Percentiles rank a stretch among this genome's conserved stretches.
Evolutionary conservation across 2,888 invertebrate species (phyloP).

Genomic region (Icerya purchasi): DNA sequence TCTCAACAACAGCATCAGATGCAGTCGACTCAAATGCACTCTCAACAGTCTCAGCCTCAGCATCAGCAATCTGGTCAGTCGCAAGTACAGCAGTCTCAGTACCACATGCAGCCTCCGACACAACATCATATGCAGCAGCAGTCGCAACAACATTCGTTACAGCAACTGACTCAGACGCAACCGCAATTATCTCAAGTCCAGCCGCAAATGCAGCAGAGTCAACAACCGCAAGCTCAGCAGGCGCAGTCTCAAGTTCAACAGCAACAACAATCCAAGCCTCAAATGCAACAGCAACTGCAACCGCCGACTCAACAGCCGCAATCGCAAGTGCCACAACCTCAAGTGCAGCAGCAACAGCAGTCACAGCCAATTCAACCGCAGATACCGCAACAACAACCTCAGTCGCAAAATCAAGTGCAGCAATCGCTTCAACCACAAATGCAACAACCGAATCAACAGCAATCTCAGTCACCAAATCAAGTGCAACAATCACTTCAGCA

Average conservation of each 20-base stretch:
- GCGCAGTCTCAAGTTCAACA: constrained; percentile 13
- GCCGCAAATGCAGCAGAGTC: constrained; percentile 11
- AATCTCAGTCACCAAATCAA: constrained; percentile 16
- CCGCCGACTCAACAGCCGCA: constrained; percentile 28
- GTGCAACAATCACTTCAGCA: constrained; percentile 16
- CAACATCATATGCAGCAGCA: constrained; percentile 32
- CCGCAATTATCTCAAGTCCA: constrained; percentile 25
- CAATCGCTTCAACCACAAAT: constrained; percentile 15
- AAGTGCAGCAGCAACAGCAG: constrained; percentile 30
- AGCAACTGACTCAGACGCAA: constrained; percentile 23
- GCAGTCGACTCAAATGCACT: constrained; percentile 20
- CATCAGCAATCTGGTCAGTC: constrained; percentile 16
- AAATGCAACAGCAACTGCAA: constrained; percentile 14
- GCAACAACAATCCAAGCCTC: constrained; percentile 13
- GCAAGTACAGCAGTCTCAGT: constrained; percentile 16
- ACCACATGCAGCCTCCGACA: constrained; percentile 26
- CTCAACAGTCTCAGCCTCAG: constrained; percentile 20
- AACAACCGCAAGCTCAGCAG: constrained; percentile 15
- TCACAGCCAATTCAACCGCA: constrained; percentile 15
- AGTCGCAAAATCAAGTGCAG: constrained; percentile 26
- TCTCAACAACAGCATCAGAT: constrained; percentile 24
- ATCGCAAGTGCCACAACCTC: constrained; percentile 26
- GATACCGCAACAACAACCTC: constrained; percentile 21
- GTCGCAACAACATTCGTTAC: constrained; percentile 12
- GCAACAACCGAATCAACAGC: constrained; percentile 14